phyloP scores from a whole-genome alignment of 2,888 invertebrate species.

The Pseudanteris insignis region DNA sequence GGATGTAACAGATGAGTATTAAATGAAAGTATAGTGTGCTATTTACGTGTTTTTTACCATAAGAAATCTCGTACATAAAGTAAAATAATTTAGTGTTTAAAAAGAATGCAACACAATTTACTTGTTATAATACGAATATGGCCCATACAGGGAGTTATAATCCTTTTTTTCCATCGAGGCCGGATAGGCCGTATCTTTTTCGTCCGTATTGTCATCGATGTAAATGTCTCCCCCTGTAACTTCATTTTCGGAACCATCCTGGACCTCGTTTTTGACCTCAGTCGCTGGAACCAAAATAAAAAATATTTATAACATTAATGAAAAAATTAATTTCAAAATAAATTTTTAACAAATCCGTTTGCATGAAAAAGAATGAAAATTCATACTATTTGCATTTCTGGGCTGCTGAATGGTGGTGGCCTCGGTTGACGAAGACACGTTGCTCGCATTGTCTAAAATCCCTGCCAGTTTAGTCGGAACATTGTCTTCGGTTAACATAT shows the following conservation, averaged over 20 bases:
- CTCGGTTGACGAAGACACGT: constrained; percentile 64
- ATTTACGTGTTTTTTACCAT: no score
- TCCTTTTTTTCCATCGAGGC: constrained; percentile 64
- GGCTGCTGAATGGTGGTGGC: constrained; percentile 60
- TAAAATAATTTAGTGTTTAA: no score
- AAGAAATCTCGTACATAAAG: no score
- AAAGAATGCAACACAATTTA: no score
- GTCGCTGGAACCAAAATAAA: constrained; percentile 58
- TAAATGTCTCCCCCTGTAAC: constrained; percentile 62
- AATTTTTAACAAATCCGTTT: no score
- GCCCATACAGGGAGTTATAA: constrained; percentile 59
- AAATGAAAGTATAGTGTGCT: no score
- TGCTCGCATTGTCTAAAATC: constrained; percentile 65
- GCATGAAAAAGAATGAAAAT: no score
- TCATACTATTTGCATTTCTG: constrained; percentile 59
- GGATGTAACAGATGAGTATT: no score
- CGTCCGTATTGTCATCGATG: constrained; percentile 63
- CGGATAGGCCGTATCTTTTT: constrained; percentile 63
- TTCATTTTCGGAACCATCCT: constrained; percentile 63
- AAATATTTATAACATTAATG: no score
- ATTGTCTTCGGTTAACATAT: constrained; percentile 67
- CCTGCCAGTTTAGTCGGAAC: constrained; percentile 65
- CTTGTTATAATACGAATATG: constrained; percentile 64
- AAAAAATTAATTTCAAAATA: no score
- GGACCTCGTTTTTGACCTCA: constrained; percentile 64